A percentile compares a stretch with the other conserved stretches of the same genome.
Evolutionary conservation across 2,888 invertebrate genomes (phyloP).

Genomic region (Esperia sulphurella): DNA sequence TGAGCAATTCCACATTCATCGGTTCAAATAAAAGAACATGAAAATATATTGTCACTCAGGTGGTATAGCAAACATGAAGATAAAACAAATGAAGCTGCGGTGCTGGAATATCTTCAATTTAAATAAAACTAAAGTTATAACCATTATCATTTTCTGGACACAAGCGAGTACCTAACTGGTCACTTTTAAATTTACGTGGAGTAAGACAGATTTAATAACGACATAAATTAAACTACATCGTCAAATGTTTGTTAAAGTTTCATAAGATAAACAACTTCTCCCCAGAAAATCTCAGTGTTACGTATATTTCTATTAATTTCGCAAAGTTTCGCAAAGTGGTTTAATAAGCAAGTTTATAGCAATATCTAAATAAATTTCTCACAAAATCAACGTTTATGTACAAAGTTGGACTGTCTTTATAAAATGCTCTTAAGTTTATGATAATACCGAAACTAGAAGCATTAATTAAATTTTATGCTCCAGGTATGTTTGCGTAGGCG

Average conservation of each 20-base stretch:
- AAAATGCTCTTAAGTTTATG: slow-evolving; percentile 49
- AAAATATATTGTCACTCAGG: no score
- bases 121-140: no score
- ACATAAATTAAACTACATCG: no score
- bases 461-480: slow-evolving; percentile 58
- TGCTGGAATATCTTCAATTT: no score
- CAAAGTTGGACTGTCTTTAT: slow-evolving; percentile 13
- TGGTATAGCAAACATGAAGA: no score
- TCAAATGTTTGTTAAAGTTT: neutral
- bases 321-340: neutral
- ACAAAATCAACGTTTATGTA: neutral
- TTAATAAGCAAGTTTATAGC: neutral
- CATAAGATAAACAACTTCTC: neutral
- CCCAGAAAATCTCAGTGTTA: neutral
- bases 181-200: no score
- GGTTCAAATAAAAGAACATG: no score
- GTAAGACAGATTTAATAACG: no score
- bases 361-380: neutral
- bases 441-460: slow-evolving; percentile 49
- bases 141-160: no score
- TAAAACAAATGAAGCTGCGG: no score
- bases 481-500: slow-evolving; percentile 47
- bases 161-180: no score
- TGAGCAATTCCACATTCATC: no score
- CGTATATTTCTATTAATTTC: neutral